phyloP scores from a whole-genome alignment of 64 coral and sea anemone species.

The Actinia equina region DNA sequence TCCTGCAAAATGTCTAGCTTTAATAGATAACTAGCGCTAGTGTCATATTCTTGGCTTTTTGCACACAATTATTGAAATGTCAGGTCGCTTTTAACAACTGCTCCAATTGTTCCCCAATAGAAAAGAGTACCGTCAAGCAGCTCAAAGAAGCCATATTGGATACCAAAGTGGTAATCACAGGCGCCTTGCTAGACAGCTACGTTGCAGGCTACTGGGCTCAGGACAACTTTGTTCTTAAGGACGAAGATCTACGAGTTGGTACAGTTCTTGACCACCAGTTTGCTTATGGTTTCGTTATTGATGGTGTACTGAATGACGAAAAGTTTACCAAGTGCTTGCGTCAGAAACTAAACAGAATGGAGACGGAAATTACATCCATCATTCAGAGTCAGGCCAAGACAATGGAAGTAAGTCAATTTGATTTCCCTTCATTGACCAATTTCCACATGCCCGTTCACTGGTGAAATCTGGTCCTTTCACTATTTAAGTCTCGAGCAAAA shows the following conservation, averaged over 20 bases:
- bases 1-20: no score
- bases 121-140: slow-evolving; percentile 42
- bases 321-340: slow-evolving; percentile 81
- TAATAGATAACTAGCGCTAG: no score
- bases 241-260: slow-evolving; percentile 63
- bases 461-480: neutral
- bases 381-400: slow-evolving; percentile 82
- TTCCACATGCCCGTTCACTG: no score
- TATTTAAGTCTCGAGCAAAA: no score
- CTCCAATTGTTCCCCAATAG: slow-evolving; percentile 13
- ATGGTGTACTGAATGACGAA: slow-evolving; percentile 46
- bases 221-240: slow-evolving; percentile 10
- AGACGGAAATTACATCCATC: slow-evolving; percentile 88
- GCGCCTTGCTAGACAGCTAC: slow-evolving; percentile 87
- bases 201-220: slow-evolving; percentile 96
- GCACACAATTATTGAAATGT: no score
- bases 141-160: slow-evolving; percentile 62
- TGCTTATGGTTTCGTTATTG: slow-evolving; percentile 95
- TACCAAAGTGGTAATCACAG: slow-evolving; percentile 15
- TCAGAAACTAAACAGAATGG: slow-evolving; percentile 97
- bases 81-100: no score
- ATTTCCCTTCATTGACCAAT: neutral
- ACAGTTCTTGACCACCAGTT: slow-evolving; percentile 98
- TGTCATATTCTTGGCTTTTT: no score
- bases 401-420: slow-evolving; percentile 79